phyloP scores from a whole-genome alignment of 2,797 vertebrate genomes.

The Gymnoscopelus braueri region DNA sequence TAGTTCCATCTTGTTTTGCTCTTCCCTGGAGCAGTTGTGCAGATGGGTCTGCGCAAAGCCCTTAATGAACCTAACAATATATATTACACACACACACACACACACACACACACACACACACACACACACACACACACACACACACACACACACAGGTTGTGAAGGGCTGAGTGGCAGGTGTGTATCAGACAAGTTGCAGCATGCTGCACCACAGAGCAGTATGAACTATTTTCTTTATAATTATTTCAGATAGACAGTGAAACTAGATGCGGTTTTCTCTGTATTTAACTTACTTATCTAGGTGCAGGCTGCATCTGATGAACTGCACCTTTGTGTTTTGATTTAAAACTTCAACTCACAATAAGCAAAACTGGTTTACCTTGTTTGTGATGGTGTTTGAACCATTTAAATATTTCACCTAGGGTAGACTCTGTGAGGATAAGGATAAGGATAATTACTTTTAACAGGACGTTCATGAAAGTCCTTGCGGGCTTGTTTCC shows the following conservation, averaged over 20 bases:
- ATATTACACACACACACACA: neutral
- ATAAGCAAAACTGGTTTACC: constrained; percentile 25
- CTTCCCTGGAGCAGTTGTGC: constrained; percentile 31
- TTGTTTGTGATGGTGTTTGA: constrained; percentile 23
- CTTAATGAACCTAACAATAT: constrained; percentile 1
- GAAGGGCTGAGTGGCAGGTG: constrained; percentile 34
- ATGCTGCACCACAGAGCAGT: constrained; percentile 23
- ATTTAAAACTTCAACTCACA: neutral
- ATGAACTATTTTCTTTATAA: constrained; percentile 13
- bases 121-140: constrained; percentile 3
- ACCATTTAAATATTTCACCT: too few species aligned
- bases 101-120: neutral
- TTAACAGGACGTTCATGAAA: too few species aligned
- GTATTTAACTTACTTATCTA: too few species aligned
- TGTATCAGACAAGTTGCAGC: constrained; percentile 42
- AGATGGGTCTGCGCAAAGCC: constrained; percentile 8
- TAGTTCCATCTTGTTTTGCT: neutral
- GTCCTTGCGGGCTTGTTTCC: too few species aligned
- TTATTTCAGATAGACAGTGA: constrained; percentile 11
- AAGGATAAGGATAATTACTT: too few species aligned
- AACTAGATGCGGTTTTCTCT: neutral
- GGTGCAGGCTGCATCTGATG: neutral
- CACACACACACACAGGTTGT: constrained; percentile 4
- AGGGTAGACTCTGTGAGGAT: too few species aligned
- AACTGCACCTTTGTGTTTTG: neutral